These are phyloP conservation scores for Caenorhabditis zanzibari DNA, from an alignment of 2,888 invertebrate genomes.

Conservation along the genomic window DNA sequence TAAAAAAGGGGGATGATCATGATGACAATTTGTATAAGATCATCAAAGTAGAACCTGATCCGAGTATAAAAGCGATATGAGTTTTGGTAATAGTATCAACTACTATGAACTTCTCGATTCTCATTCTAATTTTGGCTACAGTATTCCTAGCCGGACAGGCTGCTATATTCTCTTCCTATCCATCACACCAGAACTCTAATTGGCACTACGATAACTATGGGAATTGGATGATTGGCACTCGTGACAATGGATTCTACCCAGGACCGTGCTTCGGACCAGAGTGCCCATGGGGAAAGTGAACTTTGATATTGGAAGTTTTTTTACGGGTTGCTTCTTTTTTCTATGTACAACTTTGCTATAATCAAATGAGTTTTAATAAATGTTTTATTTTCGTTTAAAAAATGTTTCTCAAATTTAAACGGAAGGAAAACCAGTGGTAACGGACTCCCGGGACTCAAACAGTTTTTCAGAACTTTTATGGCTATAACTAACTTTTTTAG, in stretches of 20 bases:
- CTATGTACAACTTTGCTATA: too few relatives aligned
- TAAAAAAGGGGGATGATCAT: slow-evolving; percentile 2
- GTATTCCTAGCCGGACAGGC: neutral
- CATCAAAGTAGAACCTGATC: slow-evolving; percentile 38
- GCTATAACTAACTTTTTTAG: too few relatives aligned
- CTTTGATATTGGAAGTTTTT: neutral
- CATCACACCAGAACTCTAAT: slow-evolving; percentile 21
- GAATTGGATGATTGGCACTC: slow-evolving; percentile 58
- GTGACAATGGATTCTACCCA: slow-evolving; percentile 52
- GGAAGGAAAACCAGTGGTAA: too few relatives aligned
- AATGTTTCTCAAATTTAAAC: too few relatives aligned
- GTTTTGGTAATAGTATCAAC: too few relatives aligned
- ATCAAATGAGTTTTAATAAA: too few relatives aligned
- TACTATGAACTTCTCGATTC: neutral
- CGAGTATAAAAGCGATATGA: slow-evolving; percentile 25
- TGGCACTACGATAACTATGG: slow-evolving; percentile 61
- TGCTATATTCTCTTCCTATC: slow-evolving; percentile 13
- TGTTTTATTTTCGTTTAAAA: too few relatives aligned
- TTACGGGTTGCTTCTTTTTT: neutral
- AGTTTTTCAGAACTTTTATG: too few relatives aligned
- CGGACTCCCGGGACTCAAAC: too few relatives aligned
- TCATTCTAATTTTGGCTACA: neutral
- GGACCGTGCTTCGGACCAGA: slow-evolving; percentile 57
- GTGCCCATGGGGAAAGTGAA: slow-evolving; percentile 61
- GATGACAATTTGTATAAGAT: slow-evolving; percentile 38